Conservation (phyloP, 2,797 vertebrate genomes). For the Chromobotia macracanthus region DNA sequence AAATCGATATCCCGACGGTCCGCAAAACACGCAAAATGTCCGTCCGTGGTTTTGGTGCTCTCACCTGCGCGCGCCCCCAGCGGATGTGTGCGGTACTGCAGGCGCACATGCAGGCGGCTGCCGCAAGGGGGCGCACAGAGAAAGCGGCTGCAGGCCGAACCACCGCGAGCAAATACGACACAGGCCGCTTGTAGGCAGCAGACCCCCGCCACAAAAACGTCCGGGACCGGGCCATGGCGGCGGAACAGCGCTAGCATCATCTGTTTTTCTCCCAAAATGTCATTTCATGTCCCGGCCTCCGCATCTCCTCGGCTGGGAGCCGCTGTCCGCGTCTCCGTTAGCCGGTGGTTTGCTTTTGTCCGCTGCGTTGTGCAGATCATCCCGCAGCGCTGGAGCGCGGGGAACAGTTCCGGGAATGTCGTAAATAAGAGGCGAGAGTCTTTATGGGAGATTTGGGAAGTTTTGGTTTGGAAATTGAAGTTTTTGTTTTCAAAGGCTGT, state of each 20-base stretch:
- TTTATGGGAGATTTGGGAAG: neutral
- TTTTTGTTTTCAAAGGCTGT: slow-evolving; percentile 70
- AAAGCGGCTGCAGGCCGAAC: slow-evolving; percentile 61
- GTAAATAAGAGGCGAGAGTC: no score
- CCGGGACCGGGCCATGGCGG: slow-evolving; percentile 71
- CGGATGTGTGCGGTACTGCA: slow-evolving; percentile 34
- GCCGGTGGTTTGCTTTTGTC: slow-evolving; percentile 55
- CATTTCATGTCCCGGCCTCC: slow-evolving; percentile 27
- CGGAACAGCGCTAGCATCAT: slow-evolving; percentile 70
- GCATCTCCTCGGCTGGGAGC: neutral
- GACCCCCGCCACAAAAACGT: slow-evolving; percentile 65
- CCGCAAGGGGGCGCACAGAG: slow-evolving; percentile 60
- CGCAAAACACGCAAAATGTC: slow-evolving; percentile 46
- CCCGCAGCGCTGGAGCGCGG: slow-evolving; percentile 91
- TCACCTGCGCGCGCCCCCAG: slow-evolving; percentile 51
- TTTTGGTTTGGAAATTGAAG: neutral
- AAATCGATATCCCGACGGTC: no score
- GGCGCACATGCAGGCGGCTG: neutral
- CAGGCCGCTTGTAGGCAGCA: slow-evolving; percentile 55
- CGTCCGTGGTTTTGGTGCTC: slow-evolving; percentile 26
- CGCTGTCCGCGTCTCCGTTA: neutral
- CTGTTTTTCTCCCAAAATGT: slow-evolving; percentile 62
- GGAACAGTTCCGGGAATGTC: no score
- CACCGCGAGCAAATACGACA: slow-evolving; percentile 61
- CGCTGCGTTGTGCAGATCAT: slow-evolving; percentile 81